These are phyloP conservation scores for Aplochiton taeniatus DNA, from an alignment of 2,797 vertebrate species.

Conservation along the genomic window DNA sequence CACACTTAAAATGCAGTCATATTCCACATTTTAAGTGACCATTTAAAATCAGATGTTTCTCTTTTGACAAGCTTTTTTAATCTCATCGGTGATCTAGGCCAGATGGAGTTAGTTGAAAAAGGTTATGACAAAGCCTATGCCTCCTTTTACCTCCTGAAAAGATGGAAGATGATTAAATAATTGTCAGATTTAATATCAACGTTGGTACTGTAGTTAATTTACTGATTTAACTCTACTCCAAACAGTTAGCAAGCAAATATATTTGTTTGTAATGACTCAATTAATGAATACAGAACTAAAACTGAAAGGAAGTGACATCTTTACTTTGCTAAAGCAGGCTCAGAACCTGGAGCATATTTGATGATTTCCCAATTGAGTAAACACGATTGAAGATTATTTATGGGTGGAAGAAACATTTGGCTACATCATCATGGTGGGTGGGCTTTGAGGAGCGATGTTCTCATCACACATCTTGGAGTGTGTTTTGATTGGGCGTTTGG, in stretches of 20 bases:
- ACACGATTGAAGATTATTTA: neutral
- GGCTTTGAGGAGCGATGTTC: constrained; percentile 22
- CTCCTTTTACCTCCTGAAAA: constrained; percentile 5
- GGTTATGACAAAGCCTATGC: constrained; percentile 21
- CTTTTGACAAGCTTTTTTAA: constrained; percentile 22
- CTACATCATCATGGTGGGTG: constrained; percentile 35
- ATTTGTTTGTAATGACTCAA: too few relatives aligned
- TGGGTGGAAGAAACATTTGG: constrained; percentile 30
- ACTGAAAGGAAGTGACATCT: constrained; percentile 21
- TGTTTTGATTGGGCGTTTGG: constrained; percentile 30
- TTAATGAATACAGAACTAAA: too few relatives aligned
- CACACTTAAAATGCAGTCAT: constrained; percentile 11
- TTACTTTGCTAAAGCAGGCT: too few relatives aligned
- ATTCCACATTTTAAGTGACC: neutral
- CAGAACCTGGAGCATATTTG: too few relatives aligned
- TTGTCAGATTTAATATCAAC: constrained; percentile 40
- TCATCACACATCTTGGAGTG: constrained; percentile 12
- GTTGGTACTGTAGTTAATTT: constrained; percentile 23
- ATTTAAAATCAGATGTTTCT: constrained; percentile 38
- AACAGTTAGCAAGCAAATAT: constrained; percentile 19
- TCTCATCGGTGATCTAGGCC: constrained; percentile 6
- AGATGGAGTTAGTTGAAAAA: constrained; percentile 13
- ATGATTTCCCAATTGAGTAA: too few relatives aligned
- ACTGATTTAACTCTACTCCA: constrained; percentile 9
- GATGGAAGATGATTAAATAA: constrained; percentile 34